Conservation (phyloP, 2,113 vertebrate species). For the Apodemus sylvaticus region DNA sequence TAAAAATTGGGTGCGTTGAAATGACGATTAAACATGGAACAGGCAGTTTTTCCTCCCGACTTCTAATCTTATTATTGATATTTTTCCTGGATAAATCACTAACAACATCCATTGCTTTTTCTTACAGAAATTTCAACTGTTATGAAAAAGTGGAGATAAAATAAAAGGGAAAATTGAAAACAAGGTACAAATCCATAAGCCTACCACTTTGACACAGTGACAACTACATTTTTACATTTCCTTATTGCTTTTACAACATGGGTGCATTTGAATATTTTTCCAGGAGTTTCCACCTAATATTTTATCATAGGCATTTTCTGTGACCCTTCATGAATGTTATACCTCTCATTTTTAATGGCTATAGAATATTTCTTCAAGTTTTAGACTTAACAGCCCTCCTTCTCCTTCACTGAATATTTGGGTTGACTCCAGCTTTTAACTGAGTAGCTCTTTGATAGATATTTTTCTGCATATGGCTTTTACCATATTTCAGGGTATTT, state of each 20-base stretch:
- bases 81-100: neutral
- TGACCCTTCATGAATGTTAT: conserved; percentile 55
- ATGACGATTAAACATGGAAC: neutral
- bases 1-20: neutral
- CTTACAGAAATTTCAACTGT: neutral
- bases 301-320: conserved; percentile 58
- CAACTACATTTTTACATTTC: conserved; percentile 45
- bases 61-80: neutral
- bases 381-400: conserved; percentile 56
- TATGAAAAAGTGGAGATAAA: neutral
- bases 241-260: conserved; percentile 51
- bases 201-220: neutral
- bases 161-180: conserved; percentile 53
- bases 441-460: conserved; percentile 72
- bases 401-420: conserved; percentile 53
- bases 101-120: neutral
- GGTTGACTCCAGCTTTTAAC: conserved; percentile 67
- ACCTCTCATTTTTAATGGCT: conserved; percentile 61
- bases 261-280: conserved; percentile 9
- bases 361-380: conserved; percentile 64
- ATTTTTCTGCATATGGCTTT: conserved; percentile 72
- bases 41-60: neutral
- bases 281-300: conserved; percentile 41
- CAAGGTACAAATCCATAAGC: conserved; percentile 42
- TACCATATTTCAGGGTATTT: conserved; percentile 75